These are phyloP conservation scores for Perdita meconis DNA, from an alignment of 2,888 invertebrate genomes.

Conservation along the genomic window DNA sequence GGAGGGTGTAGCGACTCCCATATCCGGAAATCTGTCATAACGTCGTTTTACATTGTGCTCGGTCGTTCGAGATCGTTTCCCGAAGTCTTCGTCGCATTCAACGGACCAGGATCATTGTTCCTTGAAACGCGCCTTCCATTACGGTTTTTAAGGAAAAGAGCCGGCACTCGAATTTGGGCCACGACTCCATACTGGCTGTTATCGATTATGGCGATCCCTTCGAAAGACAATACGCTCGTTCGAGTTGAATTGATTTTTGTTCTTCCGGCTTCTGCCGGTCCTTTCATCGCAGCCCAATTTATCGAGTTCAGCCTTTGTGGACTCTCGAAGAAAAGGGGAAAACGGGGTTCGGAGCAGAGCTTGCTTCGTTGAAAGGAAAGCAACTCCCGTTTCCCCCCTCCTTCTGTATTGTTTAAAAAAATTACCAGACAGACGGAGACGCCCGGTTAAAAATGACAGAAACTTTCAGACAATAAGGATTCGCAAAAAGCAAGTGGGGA, in stretches of 20 bases:
- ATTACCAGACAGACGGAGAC: conserved; percentile 1
- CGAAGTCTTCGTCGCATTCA: not conserved
- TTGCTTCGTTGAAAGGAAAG: conserved; percentile 21
- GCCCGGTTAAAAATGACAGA: not conserved
- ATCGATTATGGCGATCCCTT: conserved; percentile 16
- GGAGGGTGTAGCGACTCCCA: too few species aligned
- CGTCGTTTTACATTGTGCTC: not conserved
- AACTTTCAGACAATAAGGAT: not conserved
- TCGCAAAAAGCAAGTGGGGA: not conserved
- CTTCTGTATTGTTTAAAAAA: conserved; percentile 33
- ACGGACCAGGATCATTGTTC: not conserved
- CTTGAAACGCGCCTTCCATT: not conserved
- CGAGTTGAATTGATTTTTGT: conserved; percentile 40
- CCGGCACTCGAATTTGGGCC: not conserved
- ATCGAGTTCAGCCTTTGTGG: conserved; percentile 45
- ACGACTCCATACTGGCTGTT: not conserved
- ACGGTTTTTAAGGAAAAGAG: not conserved
- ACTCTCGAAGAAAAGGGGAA: conserved; percentile 23
- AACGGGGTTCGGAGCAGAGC: conserved; percentile 16
- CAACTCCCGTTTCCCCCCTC: conserved; percentile 15
- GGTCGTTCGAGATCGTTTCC: not conserved
- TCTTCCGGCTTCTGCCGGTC: conserved; percentile 16
- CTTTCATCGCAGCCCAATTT: conserved; percentile 37
- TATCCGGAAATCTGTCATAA: too few species aligned
- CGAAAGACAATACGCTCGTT: conserved; percentile 29